Evolutionary conservation across 2,113 vertebrate species (phyloP).

Genomic region (Heliornis fulica): DNA sequence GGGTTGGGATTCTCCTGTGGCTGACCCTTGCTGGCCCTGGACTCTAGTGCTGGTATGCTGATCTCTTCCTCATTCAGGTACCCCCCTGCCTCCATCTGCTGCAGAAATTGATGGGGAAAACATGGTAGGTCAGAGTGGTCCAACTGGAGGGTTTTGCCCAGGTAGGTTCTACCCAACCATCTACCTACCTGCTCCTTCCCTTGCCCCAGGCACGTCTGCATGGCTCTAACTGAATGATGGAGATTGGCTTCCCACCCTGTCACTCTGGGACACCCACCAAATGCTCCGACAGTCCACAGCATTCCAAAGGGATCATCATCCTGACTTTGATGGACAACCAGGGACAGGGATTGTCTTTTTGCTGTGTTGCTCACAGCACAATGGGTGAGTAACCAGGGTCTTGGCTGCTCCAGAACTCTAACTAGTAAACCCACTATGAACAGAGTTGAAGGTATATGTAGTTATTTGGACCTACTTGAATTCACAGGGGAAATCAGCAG

Average conservation of each 20-base stretch:
- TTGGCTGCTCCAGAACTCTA: not conserved
- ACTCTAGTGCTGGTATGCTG: not conserved
- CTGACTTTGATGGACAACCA: not conserved
- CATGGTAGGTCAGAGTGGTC: not conserved
- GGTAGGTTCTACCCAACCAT: not conserved
- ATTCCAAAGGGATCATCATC: not conserved
- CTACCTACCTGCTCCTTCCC: not conserved
- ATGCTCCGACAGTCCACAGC: not conserved
- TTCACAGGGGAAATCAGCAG: not conserved
- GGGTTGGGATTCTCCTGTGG: fast-evolving
- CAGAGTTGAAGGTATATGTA: not conserved
- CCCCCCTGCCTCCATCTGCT: not conserved
- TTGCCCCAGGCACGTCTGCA: fast-evolving
- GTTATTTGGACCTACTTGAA: not conserved
- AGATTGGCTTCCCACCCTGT: not conserved
- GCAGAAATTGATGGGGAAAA: not conserved
- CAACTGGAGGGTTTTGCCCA: fast-evolving
- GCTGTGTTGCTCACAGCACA: not conserved
- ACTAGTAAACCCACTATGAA: not conserved
- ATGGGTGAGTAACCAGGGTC: not conserved
- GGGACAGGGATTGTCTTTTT: not conserved
- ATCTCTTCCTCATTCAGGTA: not conserved
- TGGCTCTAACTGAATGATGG: not conserved
- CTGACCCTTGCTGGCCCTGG: fast-evolving
- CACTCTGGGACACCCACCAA: not conserved